These are phyloP conservation scores for Gasterosteus nipponicus DNA, from an alignment of 2,113 vertebrate genomes.

Conservation along the genomic window DNA sequence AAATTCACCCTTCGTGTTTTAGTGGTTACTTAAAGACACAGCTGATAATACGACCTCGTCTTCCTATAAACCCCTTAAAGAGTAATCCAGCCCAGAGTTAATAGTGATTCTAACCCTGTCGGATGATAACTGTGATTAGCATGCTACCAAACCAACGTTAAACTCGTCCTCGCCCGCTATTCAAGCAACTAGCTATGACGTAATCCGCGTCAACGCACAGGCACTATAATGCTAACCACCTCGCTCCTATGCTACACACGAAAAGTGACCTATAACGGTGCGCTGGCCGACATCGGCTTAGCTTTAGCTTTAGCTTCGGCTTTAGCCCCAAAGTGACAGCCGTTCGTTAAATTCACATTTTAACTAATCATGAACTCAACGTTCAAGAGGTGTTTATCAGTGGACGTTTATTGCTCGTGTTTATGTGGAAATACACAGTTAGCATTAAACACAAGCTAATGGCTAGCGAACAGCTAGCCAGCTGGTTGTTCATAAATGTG, in stretches of 20 bases:
- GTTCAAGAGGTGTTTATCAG: background rate
- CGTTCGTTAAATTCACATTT: background rate
- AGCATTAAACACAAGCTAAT: background rate
- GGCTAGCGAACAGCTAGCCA: background rate
- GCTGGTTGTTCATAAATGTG: too few relatives aligned
- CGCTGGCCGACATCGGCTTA: too few relatives aligned
- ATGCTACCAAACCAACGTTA: slow-evolving; percentile 15
- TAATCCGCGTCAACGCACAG: too few relatives aligned
- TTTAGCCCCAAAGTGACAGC: background rate
- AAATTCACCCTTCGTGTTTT: background rate
- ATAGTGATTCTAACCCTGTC: too few relatives aligned
- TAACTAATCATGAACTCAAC: background rate
- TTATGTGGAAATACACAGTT: background rate
- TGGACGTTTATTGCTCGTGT: background rate
- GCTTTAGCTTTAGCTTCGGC: too few relatives aligned
- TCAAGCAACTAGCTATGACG: too few relatives aligned
- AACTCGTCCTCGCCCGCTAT: background rate
- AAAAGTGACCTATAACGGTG: too few relatives aligned
- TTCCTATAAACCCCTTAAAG: background rate
- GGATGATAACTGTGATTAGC: slow-evolving; percentile 21
- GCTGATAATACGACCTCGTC: too few relatives aligned
- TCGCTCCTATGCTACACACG: too few relatives aligned
- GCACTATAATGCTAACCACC: too few relatives aligned
- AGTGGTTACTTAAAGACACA: too few relatives aligned
- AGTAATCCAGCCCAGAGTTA: background rate